phyloP scores from a whole-genome alignment of 2,797 vertebrate species.

The Syngnathus rostellatus region DNA sequence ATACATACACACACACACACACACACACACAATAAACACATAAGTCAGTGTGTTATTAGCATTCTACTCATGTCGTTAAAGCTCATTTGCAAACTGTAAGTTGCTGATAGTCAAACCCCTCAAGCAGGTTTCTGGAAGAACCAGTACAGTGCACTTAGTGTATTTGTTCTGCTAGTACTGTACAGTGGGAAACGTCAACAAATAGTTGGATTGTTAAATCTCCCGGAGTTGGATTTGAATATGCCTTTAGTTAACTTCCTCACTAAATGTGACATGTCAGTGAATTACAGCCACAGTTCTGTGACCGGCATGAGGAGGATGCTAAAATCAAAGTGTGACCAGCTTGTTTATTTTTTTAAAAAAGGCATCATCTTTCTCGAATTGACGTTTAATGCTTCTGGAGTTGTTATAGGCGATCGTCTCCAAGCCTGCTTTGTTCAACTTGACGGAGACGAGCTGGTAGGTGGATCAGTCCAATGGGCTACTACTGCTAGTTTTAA shows the following conservation, averaged over 20 bases:
- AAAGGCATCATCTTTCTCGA: constrained; percentile 11
- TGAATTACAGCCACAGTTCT: background rate
- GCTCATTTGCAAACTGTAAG: background rate
- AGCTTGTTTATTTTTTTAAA: background rate
- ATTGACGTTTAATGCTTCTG: constrained; percentile 5
- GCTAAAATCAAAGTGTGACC: background rate
- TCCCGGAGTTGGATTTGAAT: background rate
- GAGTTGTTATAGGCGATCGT: constrained; percentile 6
- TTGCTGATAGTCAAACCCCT: constrained; percentile 6
- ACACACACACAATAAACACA: no score
- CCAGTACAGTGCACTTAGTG: constrained; percentile 2
- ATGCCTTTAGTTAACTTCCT: background rate
- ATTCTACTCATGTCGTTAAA: background rate
- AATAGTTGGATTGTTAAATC: background rate
- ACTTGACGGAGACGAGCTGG: constrained; percentile 37
- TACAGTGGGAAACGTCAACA: constrained; percentile 4
- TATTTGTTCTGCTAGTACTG: constrained; percentile 1
- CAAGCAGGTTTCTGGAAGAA: constrained; percentile 2
- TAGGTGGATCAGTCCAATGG: constrained; percentile 60
- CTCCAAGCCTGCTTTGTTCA: constrained; percentile 14
- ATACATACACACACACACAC: no score
- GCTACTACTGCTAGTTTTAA: constrained; percentile 66
- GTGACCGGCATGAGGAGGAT: background rate
- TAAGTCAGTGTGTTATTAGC: background rate
- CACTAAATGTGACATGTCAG: background rate